Conservation (phyloP, 2,888 invertebrate species). For the Lottia scabra region DNA sequence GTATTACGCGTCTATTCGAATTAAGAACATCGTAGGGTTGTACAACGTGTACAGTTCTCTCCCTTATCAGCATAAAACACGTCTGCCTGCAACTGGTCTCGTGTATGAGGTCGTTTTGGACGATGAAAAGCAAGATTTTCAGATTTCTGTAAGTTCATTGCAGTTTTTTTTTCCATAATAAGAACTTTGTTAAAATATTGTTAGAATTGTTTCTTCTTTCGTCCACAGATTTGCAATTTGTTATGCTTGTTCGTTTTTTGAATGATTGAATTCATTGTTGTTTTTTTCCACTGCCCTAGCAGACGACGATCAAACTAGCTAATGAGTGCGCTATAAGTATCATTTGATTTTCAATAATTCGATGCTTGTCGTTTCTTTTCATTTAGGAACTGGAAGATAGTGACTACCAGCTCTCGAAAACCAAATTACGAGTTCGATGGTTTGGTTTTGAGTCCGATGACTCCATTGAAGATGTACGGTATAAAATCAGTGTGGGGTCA, state of each 20-base stretch:
- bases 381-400: conserved; percentile 28
- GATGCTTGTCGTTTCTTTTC: no score
- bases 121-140: conserved; percentile 12
- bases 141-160: conserved; percentile 9
- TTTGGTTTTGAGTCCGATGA: conserved; percentile 39
- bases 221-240: no score
- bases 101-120: conserved; percentile 25
- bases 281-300: no score
- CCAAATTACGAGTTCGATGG: conserved; percentile 35
- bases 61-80: conserved; percentile 21
- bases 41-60: conserved; percentile 17
- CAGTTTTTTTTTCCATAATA: no score
- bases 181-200: no score
- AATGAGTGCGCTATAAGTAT: no score
- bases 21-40: conserved; percentile 26
- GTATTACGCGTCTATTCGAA: conserved; percentile 25
- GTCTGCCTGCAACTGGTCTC: conserved; percentile 19
- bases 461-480: conserved; percentile 29
- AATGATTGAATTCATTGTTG: no score
- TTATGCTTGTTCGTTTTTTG: no score
- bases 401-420: conserved; percentile 29
- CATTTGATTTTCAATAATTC: no score
- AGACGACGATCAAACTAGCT: no score
- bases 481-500: conserved; percentile 36
- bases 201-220: no score